Conservation (phyloP, 2,888 invertebrate genomes). For the Steinernema hermaphroditum region DNA sequence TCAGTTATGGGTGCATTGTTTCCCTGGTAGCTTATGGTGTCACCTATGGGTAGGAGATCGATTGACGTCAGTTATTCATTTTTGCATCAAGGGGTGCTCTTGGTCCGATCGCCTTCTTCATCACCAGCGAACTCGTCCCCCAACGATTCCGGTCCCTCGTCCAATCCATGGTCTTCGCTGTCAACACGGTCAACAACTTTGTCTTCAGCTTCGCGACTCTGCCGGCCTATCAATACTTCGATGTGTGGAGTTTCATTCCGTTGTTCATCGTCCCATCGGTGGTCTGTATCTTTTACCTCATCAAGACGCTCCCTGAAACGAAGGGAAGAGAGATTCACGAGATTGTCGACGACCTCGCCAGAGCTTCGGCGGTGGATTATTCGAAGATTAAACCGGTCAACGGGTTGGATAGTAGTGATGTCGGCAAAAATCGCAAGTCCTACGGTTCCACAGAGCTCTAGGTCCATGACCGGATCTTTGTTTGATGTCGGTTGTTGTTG, state of each 20-base stretch:
- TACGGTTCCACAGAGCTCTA: conserved; percentile 5
- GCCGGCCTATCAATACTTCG: conserved; percentile 43
- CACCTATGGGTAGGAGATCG: conserved; percentile 47
- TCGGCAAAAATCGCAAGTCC: not conserved
- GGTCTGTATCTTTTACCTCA: conserved; percentile 46
- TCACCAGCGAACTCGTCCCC: conserved; percentile 49
- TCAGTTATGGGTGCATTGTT: conserved; percentile 51
- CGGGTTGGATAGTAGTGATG: not conserved
- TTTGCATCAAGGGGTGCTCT: conserved; percentile 49
- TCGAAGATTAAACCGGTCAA: not conserved
- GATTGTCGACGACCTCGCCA: conserved; percentile 36
- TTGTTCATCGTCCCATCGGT: conserved; percentile 43
- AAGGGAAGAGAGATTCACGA: conserved; percentile 50
- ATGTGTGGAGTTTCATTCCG: conserved; percentile 50
- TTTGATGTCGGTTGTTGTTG: no score
- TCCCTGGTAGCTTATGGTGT: conserved; percentile 50
- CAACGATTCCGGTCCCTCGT: conserved; percentile 52
- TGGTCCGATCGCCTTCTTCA: conserved; percentile 56
- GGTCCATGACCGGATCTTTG: no score
- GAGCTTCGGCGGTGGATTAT: not conserved
- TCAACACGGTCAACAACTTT: conserved; percentile 50
- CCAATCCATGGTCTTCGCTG: conserved; percentile 55
- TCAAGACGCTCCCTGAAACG: conserved; percentile 48
- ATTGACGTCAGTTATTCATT: not conserved
- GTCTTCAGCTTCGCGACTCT: conserved; percentile 48